phyloP scores from a whole-genome alignment of 2,113 vertebrate genomes.

The Theropithecus gelada region DNA sequence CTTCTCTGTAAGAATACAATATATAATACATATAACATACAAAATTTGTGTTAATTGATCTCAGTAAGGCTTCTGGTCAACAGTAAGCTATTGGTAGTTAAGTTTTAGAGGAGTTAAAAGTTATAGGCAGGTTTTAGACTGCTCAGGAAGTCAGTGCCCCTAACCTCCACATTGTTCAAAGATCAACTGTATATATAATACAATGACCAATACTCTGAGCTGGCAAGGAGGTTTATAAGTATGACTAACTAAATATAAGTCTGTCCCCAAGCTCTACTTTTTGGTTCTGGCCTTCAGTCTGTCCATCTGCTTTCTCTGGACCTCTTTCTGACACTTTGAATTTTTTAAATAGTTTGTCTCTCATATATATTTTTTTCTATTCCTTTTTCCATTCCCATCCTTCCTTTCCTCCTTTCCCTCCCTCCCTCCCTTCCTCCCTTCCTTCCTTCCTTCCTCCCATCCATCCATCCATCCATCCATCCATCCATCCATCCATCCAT shows the following conservation, averaged over 20 bases:
- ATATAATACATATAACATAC: background rate
- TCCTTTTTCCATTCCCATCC: background rate
- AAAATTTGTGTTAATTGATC: background rate
- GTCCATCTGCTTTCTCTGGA: background rate
- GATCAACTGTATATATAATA: background rate
- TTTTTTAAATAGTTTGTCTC: background rate
- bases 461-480: accelerated
- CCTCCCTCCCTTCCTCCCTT: accelerated
- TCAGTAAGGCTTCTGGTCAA: background rate
- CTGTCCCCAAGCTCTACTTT: background rate
- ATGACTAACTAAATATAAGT: background rate
- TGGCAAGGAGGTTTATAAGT: background rate
- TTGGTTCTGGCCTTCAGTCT: background rate
- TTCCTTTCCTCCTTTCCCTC: too few species aligned
- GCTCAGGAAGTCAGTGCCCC: background rate
- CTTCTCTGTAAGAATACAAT: background rate
- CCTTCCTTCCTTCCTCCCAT: accelerated
- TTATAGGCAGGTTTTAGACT: background rate
- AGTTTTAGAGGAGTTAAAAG: background rate
- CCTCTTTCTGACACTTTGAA: background rate
- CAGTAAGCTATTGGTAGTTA: background rate
- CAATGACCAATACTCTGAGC: background rate
- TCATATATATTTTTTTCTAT: background rate
- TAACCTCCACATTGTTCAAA: background rate
- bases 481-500: background rate